Percentiles rank a stretch among this genome's conserved stretches.
Conservation (phyloP, 2,888 invertebrate genomes). For the Cheilosia variabilis region DNA sequence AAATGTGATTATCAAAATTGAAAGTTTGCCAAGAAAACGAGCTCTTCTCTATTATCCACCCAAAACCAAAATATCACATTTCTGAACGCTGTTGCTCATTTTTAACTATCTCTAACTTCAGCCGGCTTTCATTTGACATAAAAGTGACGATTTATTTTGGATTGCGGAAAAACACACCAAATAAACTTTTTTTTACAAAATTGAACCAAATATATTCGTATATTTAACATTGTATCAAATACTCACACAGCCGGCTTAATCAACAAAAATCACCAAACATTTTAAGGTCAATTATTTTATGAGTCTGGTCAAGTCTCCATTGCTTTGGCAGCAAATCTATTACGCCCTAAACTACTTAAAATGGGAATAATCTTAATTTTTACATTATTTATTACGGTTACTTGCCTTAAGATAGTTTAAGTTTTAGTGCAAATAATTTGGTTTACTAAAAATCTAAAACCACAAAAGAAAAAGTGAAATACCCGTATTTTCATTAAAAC, state of each 20-base stretch:
- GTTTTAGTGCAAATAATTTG: neutral
- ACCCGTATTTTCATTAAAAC: slow-evolving; percentile 1
- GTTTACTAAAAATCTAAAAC: neutral
- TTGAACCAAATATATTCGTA: slow-evolving; percentile 3
- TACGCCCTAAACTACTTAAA: slow-evolving; percentile 70
- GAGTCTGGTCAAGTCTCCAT: slow-evolving; percentile 9
- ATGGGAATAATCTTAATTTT: slow-evolving; percentile 53
- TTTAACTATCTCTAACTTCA: slow-evolving; percentile 44
- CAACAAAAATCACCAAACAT: neutral
- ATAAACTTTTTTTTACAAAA: slow-evolving; percentile 33
- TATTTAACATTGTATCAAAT: neutral
- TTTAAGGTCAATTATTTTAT: neutral
- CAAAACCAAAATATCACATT: neutral
- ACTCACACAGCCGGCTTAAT: neutral
- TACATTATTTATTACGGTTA: slow-evolving; percentile 27
- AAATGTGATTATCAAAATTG: too few species aligned
- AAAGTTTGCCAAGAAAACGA: too few species aligned
- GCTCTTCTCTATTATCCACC: too few species aligned
- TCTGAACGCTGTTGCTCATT: slow-evolving; percentile 16
- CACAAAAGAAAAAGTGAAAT: neutral
- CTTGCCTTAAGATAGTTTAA: slow-evolving; percentile 16
- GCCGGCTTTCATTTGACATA: slow-evolving; percentile 55
- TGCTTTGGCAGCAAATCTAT: slow-evolving; percentile 29
- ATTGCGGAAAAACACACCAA: slow-evolving; percentile 57
- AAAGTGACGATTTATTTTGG: slow-evolving; percentile 64